Evolutionary conservation across 2,797 vertebrate genomes (phyloP).

Genomic region (Cirrhinus mrigala): DNA sequence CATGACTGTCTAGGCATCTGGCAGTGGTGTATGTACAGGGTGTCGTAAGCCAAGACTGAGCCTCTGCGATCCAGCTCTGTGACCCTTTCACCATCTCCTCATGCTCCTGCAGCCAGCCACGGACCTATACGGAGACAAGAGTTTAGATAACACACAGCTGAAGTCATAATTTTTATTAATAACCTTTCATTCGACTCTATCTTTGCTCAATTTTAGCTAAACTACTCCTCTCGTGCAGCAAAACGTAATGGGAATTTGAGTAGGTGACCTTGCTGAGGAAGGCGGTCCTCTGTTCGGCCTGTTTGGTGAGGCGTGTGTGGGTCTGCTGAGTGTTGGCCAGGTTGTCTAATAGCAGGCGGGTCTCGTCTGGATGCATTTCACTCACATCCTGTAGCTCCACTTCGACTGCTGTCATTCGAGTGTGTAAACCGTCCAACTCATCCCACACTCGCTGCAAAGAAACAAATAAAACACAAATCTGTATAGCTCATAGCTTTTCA

Average conservation of each 20-base stretch:
- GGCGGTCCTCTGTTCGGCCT: slow-evolving; percentile 86
- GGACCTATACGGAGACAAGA: slow-evolving; percentile 77
- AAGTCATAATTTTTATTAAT: neutral
- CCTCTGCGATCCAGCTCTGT: slow-evolving; percentile 85
- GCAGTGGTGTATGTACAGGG: slow-evolving; percentile 80
- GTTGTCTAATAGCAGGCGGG: slow-evolving; percentile 81
- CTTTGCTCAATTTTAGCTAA: neutral
- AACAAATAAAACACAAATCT: neutral
- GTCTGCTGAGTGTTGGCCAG: slow-evolving; percentile 83
- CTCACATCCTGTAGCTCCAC: slow-evolving; percentile 87
- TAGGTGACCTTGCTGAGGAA: slow-evolving; percentile 87
- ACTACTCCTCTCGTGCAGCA: neutral
- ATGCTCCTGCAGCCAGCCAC: slow-evolving; percentile 86
- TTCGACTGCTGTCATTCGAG: slow-evolving; percentile 85
- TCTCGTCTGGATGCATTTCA: slow-evolving; percentile 83
- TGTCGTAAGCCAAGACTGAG: slow-evolving; percentile 80
- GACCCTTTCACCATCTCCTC: slow-evolving; percentile 86
- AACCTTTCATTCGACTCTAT: neutral
- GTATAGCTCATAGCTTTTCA: neutral
- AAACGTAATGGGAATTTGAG: neutral
- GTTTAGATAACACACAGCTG: neutral
- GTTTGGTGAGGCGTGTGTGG: slow-evolving; percentile 85
- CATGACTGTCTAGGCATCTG: slow-evolving; percentile 81
- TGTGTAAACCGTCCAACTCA: slow-evolving; percentile 89
- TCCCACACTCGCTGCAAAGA: slow-evolving; percentile 86